Percentiles rank a stretch among this genome's conserved stretches.
phyloP scores from a whole-genome alignment of 2,888 invertebrate genomes.

The Nomada ferruginata region DNA sequence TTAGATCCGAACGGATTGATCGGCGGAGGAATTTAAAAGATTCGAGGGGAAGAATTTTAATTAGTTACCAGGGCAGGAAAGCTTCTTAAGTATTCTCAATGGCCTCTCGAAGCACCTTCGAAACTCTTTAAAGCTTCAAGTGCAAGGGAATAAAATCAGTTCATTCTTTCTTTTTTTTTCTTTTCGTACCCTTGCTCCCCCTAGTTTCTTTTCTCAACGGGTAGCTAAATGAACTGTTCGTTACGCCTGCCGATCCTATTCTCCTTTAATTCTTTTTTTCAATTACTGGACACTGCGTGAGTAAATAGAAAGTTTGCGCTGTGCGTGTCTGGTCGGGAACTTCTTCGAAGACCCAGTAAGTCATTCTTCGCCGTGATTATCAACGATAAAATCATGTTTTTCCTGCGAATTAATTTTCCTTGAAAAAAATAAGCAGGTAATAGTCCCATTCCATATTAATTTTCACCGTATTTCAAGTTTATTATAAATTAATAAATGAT shows the following conservation, averaged over 20 bases:
- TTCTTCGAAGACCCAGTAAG: not conserved
- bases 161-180: not conserved
- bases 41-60: slow-evolving; percentile 58
- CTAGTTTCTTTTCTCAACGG: not conserved
- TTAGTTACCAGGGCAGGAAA: slow-evolving; percentile 46
- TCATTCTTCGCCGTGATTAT: slow-evolving; percentile 3
- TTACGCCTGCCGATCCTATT: slow-evolving; percentile 32
- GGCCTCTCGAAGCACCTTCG: slow-evolving; percentile 56
- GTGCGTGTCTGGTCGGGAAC: slow-evolving; percentile 3
- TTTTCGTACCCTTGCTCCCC: not conserved
- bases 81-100: slow-evolving; percentile 60
- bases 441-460: not conserved
- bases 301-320: slow-evolving; percentile 29
- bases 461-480: too few species aligned
- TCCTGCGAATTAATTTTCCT: not conserved
- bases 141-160: slow-evolving; percentile 48
- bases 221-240: slow-evolving; percentile 54
- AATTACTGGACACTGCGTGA: slow-evolving; percentile 39
- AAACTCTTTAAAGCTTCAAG: slow-evolving; percentile 54
- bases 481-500: too few species aligned
- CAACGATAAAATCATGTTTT: not conserved
- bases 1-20: slow-evolving; percentile 41
- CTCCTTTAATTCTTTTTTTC: slow-evolving; percentile 42
- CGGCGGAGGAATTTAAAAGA: slow-evolving; percentile 41
- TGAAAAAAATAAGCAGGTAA: not conserved